A percentile compares a stretch with the other conserved stretches of the same genome.
Evolutionary conservation across 2,888 invertebrate genomes (phyloP).

Genomic region (Leistus spinibarbis): DNA sequence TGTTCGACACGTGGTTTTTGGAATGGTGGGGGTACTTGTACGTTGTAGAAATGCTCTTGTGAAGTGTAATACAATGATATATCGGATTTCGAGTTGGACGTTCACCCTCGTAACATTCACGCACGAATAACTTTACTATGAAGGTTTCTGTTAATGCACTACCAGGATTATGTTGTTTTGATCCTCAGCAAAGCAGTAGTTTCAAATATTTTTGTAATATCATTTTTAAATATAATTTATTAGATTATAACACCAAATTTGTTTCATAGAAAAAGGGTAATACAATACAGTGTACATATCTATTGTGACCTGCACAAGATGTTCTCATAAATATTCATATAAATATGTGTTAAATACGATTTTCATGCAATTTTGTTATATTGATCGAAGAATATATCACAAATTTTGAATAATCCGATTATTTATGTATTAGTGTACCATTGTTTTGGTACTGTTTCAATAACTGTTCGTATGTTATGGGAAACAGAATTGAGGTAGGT

Average conservation of each 20-base stretch:
- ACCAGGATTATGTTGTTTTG: slow-evolving; percentile 18
- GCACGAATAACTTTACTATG: slow-evolving; percentile 11
- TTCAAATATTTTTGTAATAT: neutral
- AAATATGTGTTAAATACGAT: too few species aligned
- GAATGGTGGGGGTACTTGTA: neutral
- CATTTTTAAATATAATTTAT: too few species aligned
- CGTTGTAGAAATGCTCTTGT: neutral
- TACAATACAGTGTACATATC: too few species aligned
- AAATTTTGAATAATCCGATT: too few species aligned
- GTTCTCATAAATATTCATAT: too few species aligned
- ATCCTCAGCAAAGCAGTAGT: slow-evolving; percentile 13
- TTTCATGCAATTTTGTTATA: too few species aligned
- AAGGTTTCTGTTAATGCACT: slow-evolving; percentile 26
- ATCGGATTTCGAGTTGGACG: slow-evolving; percentile 6
- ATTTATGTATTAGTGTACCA: neutral
- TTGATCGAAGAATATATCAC: too few species aligned
- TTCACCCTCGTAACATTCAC: slow-evolving; percentile 14
- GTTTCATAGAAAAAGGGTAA: too few species aligned
- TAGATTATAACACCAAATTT: too few species aligned
- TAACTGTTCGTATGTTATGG: neutral
- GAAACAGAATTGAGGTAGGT: slow-evolving; percentile 12
- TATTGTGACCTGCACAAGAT: too few species aligned
- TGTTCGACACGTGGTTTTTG: slow-evolving; percentile 13
- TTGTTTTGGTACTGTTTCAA: slow-evolving; percentile 9
- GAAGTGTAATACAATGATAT: slow-evolving; percentile 20